These are phyloP conservation scores for Lethenteron camtschaticum DNA, from an alignment of 2,113 vertebrate species.

Conservation along the genomic window DNA sequence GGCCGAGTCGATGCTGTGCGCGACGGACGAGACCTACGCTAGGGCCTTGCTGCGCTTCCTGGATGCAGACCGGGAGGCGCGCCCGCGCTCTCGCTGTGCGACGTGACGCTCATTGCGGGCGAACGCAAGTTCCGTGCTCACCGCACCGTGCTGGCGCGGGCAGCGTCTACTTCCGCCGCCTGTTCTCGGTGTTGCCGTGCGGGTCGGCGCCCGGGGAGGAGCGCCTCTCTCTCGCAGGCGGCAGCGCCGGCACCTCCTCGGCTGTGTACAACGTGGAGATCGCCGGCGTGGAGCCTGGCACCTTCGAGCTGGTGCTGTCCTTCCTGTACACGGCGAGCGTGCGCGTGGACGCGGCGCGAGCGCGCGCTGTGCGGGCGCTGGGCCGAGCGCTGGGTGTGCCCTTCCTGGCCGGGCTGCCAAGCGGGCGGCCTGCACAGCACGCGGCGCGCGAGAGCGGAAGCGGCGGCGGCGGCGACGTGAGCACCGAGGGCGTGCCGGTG, in stretches of 20 bases:
- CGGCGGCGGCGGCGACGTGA: too few species aligned
- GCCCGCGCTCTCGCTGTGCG: background rate
- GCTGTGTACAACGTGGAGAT: background rate
- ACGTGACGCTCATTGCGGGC: slow-evolving; percentile 2
- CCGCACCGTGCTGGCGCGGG: background rate
- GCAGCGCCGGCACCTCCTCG: background rate
- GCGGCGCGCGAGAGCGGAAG: too few species aligned
- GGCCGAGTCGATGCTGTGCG: background rate
- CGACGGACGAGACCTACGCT: background rate
- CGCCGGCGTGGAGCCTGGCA: background rate
- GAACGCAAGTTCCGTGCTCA: background rate
- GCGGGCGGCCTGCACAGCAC: background rate
- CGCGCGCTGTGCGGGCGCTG: background rate
- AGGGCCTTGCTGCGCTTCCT: background rate
- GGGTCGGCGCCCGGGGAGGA: background rate
- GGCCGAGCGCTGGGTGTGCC: background rate
- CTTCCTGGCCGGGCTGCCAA: background rate
- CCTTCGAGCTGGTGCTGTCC: slow-evolving; percentile 1
- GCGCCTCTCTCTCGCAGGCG: too few species aligned
- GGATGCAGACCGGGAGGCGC: background rate
- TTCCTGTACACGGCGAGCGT: slow-evolving; percentile 2
- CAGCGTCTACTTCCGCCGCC: background rate
- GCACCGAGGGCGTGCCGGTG: too few species aligned
- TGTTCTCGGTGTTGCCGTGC: background rate
- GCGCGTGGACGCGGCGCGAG: too few species aligned